Base-by-base conservation (phyloP, 2,888 invertebrate species). In the Parthenolecanium corni region DNA sequence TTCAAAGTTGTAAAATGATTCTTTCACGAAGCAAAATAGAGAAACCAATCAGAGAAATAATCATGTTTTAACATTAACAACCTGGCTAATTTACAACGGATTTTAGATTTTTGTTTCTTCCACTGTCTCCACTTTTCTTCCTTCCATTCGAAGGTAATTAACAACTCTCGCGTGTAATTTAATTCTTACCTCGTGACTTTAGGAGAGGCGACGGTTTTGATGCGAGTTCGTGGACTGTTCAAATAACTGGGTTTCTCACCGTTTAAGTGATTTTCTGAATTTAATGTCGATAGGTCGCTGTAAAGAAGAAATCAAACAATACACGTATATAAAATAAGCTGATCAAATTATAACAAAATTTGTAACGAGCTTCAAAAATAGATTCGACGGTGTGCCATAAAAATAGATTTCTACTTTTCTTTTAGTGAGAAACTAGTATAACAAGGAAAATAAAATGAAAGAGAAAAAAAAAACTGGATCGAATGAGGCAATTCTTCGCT, bases 191-290 rank as follows among this genome's bases (percentile, higher is more conserved):
- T 56, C 18, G 54, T 56, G 23, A 56, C 49, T 23, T 61, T 61
- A 2, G 61, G 61, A 38, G 49, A 49, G 23, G 61, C 61, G 38
- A 61, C 61, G n/a, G 61, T 61, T 40, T 61, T 61, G 21, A 61
- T 61, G 20, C 61, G 61, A 11, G 61, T 49, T 31, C 61, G 25
- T 3, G 61, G 61, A 51, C 61, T 61, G 38, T 18, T 61, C 36
- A 38, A 49, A 49, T 61, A 61, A 36, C 40, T 44, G 1, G 54
- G 40, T 44, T 56, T 56, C n/a, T 56, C 44, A 14, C 44, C 44
- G 44, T 42, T 42, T 18, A 42, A 5, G 24, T 44, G 16, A 3
- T 5, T 20, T 40, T 56, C 54, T 9, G 42, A 40, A 56, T 56
- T 56, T 24, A 40, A 40, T 44, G 40, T 40, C 3, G 54, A 21